Base-by-base conservation (phyloP, 2,888 invertebrate species). In the Heliconius hortense region DNA sequence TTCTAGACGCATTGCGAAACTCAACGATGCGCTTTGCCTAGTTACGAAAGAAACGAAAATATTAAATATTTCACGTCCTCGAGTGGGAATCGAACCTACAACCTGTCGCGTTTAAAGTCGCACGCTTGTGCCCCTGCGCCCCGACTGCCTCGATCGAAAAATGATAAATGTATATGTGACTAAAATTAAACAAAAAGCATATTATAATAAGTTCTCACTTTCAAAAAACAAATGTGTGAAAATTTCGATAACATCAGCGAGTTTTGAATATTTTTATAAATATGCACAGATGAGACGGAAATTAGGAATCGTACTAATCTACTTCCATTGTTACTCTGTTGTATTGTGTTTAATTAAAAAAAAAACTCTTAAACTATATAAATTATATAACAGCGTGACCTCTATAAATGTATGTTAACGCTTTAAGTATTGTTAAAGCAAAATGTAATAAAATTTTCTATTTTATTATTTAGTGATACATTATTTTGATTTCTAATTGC, bases 131-230 rank as follows among this genome's bases (percentile, higher is more conserved):
- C 4, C 15, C 13, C 43, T 43, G 43, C 43, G 43, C 15, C 15
- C 15, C 15, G 15, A 18, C 5, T 48, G 7, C 5, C 18, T 48
- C 48, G 48, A 21, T 21, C 7, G 48, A 48, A 48, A 48, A 21
- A 7, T 48, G 18, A 7, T 21, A 48, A 35, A 35, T 35, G 10
- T 35, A 35, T 10, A 35, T 35, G 10, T 10, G 1, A 35, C 35
- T 35, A 35, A 10, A 35, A 35, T 10, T 1, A 35, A 35, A 35
- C 64, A 35, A 35, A 39, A 64, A 13, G 0, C 21, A 18, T 31
- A 28, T 8, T 66, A 39, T 39, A 66, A 66, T 66, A 43, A 66
- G 39, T 66, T 66, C 39, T 26, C 66, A 66, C 63, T 39, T 66
- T 66, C 15, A 43, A 15, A 39, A 18, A 24, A 39, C 66, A 43